phyloP scores from a whole-genome alignment of 2,888 invertebrate genomes.

The Trilocha varians region DNA sequence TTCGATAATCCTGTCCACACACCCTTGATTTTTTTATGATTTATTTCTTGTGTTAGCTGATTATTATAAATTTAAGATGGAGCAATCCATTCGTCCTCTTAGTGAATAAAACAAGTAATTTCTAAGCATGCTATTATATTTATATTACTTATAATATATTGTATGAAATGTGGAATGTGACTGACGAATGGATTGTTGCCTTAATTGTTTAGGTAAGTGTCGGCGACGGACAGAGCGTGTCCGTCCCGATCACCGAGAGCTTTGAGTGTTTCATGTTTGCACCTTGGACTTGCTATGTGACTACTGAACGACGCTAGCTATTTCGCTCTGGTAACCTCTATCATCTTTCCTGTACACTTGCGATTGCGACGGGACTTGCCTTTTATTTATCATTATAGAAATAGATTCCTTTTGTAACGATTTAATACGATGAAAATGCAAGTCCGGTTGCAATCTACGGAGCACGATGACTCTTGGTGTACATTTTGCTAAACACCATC shows the following conservation, averaged over 20 bases:
- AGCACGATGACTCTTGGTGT: slow-evolving; percentile 74
- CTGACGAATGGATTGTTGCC: slow-evolving; percentile 24
- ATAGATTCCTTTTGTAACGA: neutral
- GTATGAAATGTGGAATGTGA: slow-evolving; percentile 1
- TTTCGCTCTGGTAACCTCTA: slow-evolving; percentile 70
- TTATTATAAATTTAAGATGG: slow-evolving; percentile 15
- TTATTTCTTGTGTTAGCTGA: slow-evolving; percentile 19
- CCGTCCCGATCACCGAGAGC: slow-evolving; percentile 66
- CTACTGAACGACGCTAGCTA: slow-evolving; percentile 69
- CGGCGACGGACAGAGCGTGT: slow-evolving; percentile 44
- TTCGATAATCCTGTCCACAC: slow-evolving; percentile 3
- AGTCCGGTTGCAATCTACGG: slow-evolving; percentile 74
- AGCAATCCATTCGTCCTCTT: slow-evolving; percentile 11
- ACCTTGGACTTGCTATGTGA: slow-evolving; percentile 75
- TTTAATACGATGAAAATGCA: slow-evolving; percentile 24
- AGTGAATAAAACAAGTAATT: neutral
- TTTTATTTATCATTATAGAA: slow-evolving; percentile 2
- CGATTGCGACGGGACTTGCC: slow-evolving; percentile 68
- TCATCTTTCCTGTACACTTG: slow-evolving; percentile 71
- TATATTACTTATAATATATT: neutral
- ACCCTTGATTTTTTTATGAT: slow-evolving; percentile 9
- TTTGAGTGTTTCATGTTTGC: slow-evolving; percentile 76
- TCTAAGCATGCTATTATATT: neutral
- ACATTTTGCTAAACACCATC: slow-evolving; percentile 69
- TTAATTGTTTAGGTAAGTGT: slow-evolving; percentile 53